phyloP scores from a whole-genome alignment of 2,113 vertebrate species.

The Puntigrus tetrazona region DNA sequence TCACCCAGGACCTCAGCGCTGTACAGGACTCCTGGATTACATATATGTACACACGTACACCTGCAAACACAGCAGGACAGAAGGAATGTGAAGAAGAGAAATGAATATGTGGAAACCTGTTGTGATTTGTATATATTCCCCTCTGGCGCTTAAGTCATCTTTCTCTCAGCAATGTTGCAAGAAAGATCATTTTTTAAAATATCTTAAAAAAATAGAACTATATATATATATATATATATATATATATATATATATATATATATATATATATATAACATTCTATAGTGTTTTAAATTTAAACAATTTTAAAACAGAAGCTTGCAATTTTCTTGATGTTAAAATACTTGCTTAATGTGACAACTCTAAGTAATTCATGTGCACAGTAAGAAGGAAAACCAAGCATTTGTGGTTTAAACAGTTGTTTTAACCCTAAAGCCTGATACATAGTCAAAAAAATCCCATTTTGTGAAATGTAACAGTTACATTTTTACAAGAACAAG shows the following conservation, averaged over 20 bases:
- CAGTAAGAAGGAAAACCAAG: neutral
- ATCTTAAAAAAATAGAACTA: neutral
- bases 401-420: neutral
- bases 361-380: neutral
- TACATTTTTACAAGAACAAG: no score
- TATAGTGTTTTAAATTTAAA: no score
- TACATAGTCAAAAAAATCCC: neutral
- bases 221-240: no score
- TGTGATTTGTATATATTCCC: slow-evolving; percentile 26
- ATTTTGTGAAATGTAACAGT: neutral
- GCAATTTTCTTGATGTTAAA: neutral
- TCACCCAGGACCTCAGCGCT: slow-evolving; percentile 1
- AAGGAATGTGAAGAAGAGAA: slow-evolving; percentile 26
- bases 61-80: neutral
- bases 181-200: neutral
- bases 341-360: neutral
- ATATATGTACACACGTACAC: slow-evolving; percentile 32
- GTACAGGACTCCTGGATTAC: slow-evolving; percentile 11
- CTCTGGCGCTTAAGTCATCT: neutral
- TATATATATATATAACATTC: no score
- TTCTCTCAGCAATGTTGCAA: slow-evolving; percentile 1
- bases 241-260: no score
- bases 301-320: neutral
- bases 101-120: slow-evolving; percentile 27
- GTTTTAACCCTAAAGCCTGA: neutral